Percentiles rank a stretch among this genome's conserved stretches.
phyloP scores from a whole-genome alignment of 2,113 vertebrate species.

The Cnemophilus loriae region DNA sequence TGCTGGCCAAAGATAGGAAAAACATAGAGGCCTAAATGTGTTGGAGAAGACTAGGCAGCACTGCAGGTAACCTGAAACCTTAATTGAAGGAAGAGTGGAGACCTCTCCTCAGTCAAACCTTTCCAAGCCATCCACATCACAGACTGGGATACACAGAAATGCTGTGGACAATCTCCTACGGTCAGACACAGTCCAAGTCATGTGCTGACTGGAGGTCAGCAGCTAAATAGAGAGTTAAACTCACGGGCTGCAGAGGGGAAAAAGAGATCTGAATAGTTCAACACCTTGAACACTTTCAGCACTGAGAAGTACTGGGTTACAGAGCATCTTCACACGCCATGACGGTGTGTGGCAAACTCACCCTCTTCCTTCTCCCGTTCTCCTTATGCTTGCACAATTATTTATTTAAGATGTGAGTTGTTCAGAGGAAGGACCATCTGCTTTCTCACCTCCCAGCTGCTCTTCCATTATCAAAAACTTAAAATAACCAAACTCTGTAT shows the following conservation, averaged over 20 bases:
- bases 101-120: not conserved
- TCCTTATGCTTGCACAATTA: not conserved
- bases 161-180: not conserved
- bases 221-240: not conserved
- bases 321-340: not conserved
- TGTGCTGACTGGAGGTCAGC: not conserved
- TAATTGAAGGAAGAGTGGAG: not conserved
- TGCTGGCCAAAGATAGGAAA: not conserved
- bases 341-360: accelerated
- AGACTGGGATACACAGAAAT: not conserved
- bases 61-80: not conserved
- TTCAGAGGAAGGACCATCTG: not conserved
- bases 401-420: not conserved
- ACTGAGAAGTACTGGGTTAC: not conserved
- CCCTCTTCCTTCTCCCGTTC: not conserved
- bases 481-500: not conserved
- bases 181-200: not conserved
- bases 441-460: not conserved
- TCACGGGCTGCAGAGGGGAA: not conserved
- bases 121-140: not conserved
- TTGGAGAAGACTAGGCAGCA: not conserved
- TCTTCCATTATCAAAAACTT: not conserved
- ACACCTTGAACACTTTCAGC: not conserved
- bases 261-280: not conserved
- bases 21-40: not conserved